Conservation (phyloP, 2,888 invertebrate genomes). For the Sclerodermus sp. region DNA sequence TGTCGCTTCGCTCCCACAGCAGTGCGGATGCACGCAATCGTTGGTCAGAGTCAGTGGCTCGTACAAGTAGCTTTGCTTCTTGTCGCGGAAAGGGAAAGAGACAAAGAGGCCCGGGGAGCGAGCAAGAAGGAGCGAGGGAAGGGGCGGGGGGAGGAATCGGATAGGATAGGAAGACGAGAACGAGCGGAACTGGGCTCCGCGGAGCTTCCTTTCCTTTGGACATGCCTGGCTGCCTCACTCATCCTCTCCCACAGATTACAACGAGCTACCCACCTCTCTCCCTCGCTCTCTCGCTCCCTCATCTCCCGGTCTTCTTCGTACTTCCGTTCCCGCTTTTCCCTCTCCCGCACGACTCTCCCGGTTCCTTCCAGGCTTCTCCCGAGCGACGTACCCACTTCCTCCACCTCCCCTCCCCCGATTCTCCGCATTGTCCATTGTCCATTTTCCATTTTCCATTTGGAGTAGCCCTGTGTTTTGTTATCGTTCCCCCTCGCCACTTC, state of each 20-base stretch:
- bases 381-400: conserved; percentile 11
- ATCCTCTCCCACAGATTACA: conserved; percentile 55
- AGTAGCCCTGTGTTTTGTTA: conserved; percentile 1
- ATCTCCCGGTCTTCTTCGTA: conserved; percentile 8
- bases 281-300: conserved; percentile 16
- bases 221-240: conserved; percentile 49
- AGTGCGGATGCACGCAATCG: too few relatives aligned
- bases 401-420: background rate
- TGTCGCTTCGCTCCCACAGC: too few relatives aligned
- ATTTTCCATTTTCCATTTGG: conserved; percentile 2
- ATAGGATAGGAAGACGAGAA: conserved; percentile 51
- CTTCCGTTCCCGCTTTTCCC: conserved; percentile 13
- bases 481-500: conserved; percentile 4
- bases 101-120: conserved; percentile 5
- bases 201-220: conserved; percentile 56
- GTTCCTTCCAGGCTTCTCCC: conserved; percentile 8
- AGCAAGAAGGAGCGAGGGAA: conserved; percentile 20
- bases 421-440: background rate
- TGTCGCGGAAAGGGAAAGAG: conserved; percentile 5
- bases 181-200: conserved; percentile 58
- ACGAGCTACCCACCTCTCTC: conserved; percentile 18
- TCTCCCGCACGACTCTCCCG: conserved; percentile 7
- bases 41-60: too few relatives aligned
- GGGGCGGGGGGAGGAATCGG: conserved; percentile 18
- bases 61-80: too few relatives aligned